Evolutionary conservation across 2,888 invertebrate species (phyloP), one percentile per base, ranked within the genome.

Genomic region (Venustoraphidia nigricollis): DNA sequence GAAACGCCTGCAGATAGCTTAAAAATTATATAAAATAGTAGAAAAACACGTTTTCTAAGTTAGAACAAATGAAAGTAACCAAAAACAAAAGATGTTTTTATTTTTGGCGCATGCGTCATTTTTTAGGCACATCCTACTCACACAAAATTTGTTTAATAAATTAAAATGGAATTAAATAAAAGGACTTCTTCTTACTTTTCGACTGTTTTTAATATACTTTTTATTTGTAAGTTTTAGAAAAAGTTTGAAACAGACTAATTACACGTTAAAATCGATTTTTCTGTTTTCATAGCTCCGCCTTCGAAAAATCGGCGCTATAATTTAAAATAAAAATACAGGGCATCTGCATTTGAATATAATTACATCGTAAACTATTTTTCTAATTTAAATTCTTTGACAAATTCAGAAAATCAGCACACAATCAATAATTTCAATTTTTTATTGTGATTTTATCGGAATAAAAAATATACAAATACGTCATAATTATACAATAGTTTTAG

Each of bases 401-500:
- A 8, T 11, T 37, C n/a, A 45, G 2, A 37, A 36, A 37, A 45
- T 45, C 37, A n/a, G 14, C n/a, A 13, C 10, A 37, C 10, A 34
- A 13, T 44, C 13, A 4, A 3, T 39, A 2, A 39, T 10, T 10
- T 10, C n/a, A 14, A 9, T 3, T 39, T 39, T 10, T 39, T 39
- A 11, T 39, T 10, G 11, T 39, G 9, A n/a, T 39, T 10, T 27
- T 27, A n/a, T 27, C 27, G 27, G 27, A 27, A 27, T 27, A 27
- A 27, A 10, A 10, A 14, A 10, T 10, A 39, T 14, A 10, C 17
- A 39, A 39, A 17, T 17, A 47, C 34, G 41, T 10, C 47, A 38
- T 36, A 48, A 50, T 51, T 50, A 37, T 46, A 48, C 34, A 57
- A 61, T 40, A 51, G 53, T 50, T 59, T 56, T 66, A 9, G 89